phyloP scores from a whole-genome alignment of 2,888 invertebrate genomes.

The Hylaea fasciaria region DNA sequence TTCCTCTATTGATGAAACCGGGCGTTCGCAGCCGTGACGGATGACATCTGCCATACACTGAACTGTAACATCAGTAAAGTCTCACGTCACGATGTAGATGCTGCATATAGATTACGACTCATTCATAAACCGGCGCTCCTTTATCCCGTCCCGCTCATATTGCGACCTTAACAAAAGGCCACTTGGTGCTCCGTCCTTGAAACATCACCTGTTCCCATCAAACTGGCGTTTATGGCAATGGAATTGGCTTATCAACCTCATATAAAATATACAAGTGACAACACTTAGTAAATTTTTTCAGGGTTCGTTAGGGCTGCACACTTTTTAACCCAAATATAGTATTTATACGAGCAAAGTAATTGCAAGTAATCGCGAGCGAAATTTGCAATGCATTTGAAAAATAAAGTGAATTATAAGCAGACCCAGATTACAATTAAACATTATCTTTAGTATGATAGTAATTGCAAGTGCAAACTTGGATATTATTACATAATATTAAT shows the following conservation, averaged over 20 bases:
- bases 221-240: conserved; percentile 20
- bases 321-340: no score
- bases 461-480: no score
- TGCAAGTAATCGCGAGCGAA: no score
- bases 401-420: no score
- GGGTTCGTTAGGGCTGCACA: no score
- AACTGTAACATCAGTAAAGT: conserved; percentile 38
- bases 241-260: not conserved
- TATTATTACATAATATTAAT: no score
- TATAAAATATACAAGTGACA: no score
- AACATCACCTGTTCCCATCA: conserved; percentile 37
- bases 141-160: conserved; percentile 43
- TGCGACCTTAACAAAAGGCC: conserved; percentile 44
- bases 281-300: no score
- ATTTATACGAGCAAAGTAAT: no score
- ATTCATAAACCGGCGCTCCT: conserved; percentile 56
- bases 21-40: conserved; percentile 60
- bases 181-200: conserved; percentile 47
- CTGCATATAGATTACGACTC: conserved; percentile 48
- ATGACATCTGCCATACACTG: conserved; percentile 52
- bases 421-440: no score
- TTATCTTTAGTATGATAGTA: no score
- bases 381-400: no score
- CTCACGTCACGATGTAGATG: conserved; percentile 47
- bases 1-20: conserved; percentile 70